Base-by-base conservation (phyloP, 2,797 vertebrate species). In the Pogoniulus pusillus region DNA sequence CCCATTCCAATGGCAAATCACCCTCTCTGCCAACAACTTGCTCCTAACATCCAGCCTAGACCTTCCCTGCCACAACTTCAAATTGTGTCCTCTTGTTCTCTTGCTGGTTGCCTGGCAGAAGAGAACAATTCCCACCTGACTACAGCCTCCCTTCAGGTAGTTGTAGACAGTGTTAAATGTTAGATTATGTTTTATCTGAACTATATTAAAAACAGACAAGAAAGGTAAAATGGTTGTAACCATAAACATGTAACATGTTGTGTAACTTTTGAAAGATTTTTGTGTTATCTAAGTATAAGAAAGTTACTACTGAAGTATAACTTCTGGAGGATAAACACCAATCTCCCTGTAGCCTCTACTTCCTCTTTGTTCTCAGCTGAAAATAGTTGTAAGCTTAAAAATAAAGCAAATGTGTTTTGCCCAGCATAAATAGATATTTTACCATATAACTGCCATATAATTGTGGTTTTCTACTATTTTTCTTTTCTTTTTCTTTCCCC, bases 401-500 rank as follows among this genome's bases (percentile, higher is more conserved):
- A 9, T 9, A 45, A 68, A 83, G 6, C 32, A 29, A 82, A 82
- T 45, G 6, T 4, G 60, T 66, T 82, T 77, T 18, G 9, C 12
- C 4, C 6, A 39, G 18, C 30, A 6, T 35, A 94, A 79, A 82
- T 6, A 82, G 39, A 32, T 34, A 64, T 51, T 81, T 87, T 49
- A 30, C 7, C 35, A 62, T 18, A 4, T 24, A 66, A 24, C 6
- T 55, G 4, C 7, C 32, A 62, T 18, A 4, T 30, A 63, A 22
- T 9, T 53, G 4, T 32, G 7, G 19, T 69, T 84, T 62, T 34
- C 29, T 13, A 11, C 14, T 0, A 5, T n/a, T 4, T 0, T 37
- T 37, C 37, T 10, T 10, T 37, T 37, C 35, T 35, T 35, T 35
- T 35, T 22, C 20, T 7, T 11, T 23, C 9, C 20, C 20, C 7